A percentile compares a stretch with the other conserved stretches of the same genome.
Evolutionary conservation across 2,888 invertebrate genomes (phyloP).

Genomic region (Opisthograptis luteolata): DNA sequence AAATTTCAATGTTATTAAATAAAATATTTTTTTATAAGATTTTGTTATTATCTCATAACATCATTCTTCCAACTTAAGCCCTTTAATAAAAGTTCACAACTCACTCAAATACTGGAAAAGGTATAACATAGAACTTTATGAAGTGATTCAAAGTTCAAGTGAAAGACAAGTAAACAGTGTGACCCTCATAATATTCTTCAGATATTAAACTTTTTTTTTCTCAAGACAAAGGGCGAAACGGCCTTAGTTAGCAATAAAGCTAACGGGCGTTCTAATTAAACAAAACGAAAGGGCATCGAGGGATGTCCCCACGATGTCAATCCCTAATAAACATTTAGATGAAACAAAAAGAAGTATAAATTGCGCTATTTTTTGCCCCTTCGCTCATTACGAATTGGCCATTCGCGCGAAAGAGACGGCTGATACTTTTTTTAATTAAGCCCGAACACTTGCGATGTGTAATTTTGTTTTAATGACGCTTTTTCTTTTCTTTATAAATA

Average conservation of each 20-base stretch:
- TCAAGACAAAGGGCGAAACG: slow-evolving; percentile 48
- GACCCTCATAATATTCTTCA: slow-evolving; percentile 34
- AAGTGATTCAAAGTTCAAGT: slow-evolving; percentile 11
- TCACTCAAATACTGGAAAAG: not conserved
- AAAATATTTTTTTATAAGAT: no score
- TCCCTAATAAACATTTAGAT: slow-evolving; percentile 49
- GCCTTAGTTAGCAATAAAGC: slow-evolving; percentile 48
- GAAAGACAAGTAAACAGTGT: slow-evolving; percentile 26
- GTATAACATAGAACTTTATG: not conserved
- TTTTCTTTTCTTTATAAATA: slow-evolving; percentile 40
- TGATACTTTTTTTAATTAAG: slow-evolving; percentile 53
- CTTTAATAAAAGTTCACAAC: not conserved
- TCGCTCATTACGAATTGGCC: slow-evolving; percentile 41
- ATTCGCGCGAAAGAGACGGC: slow-evolving; percentile 40
- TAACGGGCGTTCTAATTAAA: slow-evolving; percentile 55
- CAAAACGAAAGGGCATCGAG: slow-evolving; percentile 46
- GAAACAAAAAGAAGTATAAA: slow-evolving; percentile 47
- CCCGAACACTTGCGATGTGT: slow-evolving; percentile 50
- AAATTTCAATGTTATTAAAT: no score
- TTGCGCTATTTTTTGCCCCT: slow-evolving; percentile 40
- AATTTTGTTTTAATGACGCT: slow-evolving; percentile 50
- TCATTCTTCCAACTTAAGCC: no score
- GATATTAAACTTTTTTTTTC: slow-evolving; percentile 54
- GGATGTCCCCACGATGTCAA: slow-evolving; percentile 49
- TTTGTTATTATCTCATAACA: no score